Conservation (phyloP, 2,113 vertebrate species). For the Alligator sinensis region DNA sequence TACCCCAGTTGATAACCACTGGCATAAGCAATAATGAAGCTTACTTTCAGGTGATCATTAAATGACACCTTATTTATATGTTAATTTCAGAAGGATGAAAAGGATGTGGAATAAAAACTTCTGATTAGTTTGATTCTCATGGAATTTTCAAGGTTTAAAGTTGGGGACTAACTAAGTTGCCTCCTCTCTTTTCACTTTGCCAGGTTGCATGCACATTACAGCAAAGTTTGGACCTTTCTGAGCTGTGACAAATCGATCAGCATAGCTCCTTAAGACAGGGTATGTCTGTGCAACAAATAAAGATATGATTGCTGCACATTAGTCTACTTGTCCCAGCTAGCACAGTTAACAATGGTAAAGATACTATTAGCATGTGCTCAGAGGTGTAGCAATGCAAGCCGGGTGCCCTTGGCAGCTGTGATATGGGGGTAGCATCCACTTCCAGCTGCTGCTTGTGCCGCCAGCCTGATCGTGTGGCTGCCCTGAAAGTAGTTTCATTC, state of each 20-base stretch:
- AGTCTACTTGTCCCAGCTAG: too few relatives aligned
- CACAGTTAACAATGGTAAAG: too few relatives aligned
- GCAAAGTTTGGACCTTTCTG: not conserved
- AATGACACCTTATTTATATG: not conserved
- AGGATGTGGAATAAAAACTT: not conserved
- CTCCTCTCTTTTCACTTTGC: not conserved
- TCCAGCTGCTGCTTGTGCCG: too few relatives aligned
- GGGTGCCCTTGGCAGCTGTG: too few relatives aligned
- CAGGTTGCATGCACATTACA: not conserved
- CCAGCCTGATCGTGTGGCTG: too few relatives aligned
- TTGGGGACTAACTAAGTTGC: not conserved
- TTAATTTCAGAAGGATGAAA: constrained; percentile 25
- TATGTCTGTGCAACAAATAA: too few relatives aligned
- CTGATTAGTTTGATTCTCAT: not conserved
- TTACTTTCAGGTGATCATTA: not conserved
- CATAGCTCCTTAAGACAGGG: not conserved
- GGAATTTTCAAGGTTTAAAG: not conserved
- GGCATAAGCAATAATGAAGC: not conserved
- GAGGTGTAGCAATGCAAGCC: too few relatives aligned
- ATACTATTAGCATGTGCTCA: too few relatives aligned
- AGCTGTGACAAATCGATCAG: not conserved
- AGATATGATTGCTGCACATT: too few relatives aligned
- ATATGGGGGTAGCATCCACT: too few relatives aligned
- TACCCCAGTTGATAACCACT: too few relatives aligned
- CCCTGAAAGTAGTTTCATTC: too few relatives aligned